Conservation (phyloP, 2,888 invertebrate species). For the Synergus laeviventris region DNA sequence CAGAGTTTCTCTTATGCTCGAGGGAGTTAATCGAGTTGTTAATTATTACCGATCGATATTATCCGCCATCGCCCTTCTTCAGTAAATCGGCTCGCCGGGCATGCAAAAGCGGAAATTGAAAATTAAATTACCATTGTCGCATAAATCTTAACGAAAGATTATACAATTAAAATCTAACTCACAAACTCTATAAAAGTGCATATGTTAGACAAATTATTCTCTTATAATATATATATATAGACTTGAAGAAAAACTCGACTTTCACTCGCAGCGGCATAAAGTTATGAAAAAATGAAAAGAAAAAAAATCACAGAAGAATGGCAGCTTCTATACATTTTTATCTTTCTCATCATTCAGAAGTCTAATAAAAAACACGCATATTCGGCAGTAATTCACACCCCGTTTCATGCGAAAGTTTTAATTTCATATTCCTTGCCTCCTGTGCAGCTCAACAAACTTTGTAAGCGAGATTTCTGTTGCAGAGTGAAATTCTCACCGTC, state of each 20-base stretch:
- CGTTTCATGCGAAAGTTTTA: constrained; percentile 22
- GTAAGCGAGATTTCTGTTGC: constrained; percentile 7
- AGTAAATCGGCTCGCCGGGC: background rate
- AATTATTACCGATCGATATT: background rate
- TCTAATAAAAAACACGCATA: background rate
- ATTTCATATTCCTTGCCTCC: background rate
- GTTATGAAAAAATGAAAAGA: background rate
- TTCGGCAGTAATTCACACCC: constrained; percentile 8
- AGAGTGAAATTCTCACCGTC: constrained; percentile 20
- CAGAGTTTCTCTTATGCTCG: background rate
- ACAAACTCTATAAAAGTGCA: too few relatives aligned
- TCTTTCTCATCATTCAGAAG: background rate
- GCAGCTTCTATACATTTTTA: constrained; percentile 10
- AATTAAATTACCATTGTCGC: background rate
- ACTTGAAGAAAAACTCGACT: background rate
- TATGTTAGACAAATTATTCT: too few relatives aligned
- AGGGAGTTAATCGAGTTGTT: background rate
- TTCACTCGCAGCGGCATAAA: background rate
- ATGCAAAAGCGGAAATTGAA: background rate
- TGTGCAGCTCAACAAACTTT: constrained; percentile 10
- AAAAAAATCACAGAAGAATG: background rate
- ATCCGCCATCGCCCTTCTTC: background rate
- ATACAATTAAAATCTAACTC: too few relatives aligned
- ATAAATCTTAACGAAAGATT: background rate
- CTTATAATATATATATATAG: background rate